A percentile compares a stretch with the other conserved stretches of the same genome.
phyloP scores from a whole-genome alignment of 2,888 invertebrate genomes.

The Rotaria socialis region DNA sequence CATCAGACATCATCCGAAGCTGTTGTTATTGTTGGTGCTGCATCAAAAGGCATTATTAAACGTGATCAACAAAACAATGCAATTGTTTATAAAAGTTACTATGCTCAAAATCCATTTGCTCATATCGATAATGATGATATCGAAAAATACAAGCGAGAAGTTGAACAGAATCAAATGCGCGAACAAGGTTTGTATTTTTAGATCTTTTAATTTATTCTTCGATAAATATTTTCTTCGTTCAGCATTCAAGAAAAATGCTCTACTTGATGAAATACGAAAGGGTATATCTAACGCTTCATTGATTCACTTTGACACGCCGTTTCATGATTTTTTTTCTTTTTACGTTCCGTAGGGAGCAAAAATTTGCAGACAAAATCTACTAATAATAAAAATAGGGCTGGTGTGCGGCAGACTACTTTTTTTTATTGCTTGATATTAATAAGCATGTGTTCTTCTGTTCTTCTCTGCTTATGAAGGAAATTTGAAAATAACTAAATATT shows the following conservation, averaged over 20 bases:
- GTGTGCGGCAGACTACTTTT: neutral
- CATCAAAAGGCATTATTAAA: conserved; percentile 95
- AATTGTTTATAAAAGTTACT: conserved; percentile 87
- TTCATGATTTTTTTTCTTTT: neutral
- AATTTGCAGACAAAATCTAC: neutral
- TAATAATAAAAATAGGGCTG: neutral
- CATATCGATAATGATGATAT: conserved; percentile 44
- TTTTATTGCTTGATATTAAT: neutral
- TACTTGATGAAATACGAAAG: neutral
- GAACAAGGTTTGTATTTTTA: conserved; percentile 38
- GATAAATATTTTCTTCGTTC: neutral
- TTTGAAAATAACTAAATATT: neutral
- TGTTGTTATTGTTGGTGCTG: conserved; percentile 77
- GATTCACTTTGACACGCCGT: neutral
- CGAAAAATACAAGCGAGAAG: conserved; percentile 47
- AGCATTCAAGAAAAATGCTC: conserved; percentile 1
- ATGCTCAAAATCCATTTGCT: conserved; percentile 91
- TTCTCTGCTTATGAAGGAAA: neutral
- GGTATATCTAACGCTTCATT: neutral
- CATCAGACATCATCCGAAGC: conserved; percentile 73
- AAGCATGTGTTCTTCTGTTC: neutral
- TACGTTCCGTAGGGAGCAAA: neutral
- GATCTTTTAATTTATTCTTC: neutral
- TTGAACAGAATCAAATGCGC: conserved; percentile 45
- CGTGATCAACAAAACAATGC: conserved; percentile 97